Base-by-base conservation (phyloP, 1,140 invertebrate species). In the Nasonia giraulti region DNA sequence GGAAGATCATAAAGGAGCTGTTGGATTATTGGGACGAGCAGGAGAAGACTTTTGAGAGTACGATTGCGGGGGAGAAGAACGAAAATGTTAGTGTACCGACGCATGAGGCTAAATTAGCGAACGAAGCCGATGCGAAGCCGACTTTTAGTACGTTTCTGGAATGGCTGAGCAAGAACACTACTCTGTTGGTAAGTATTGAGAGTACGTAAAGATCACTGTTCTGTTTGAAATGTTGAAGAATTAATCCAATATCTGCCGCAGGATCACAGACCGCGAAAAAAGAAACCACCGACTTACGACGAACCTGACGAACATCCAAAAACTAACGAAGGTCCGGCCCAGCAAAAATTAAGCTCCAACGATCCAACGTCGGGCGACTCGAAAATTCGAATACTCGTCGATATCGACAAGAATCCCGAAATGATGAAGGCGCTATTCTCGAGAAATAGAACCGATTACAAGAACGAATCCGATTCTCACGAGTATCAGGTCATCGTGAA, bases 381-480 rank as follows among this genome's bases (percentile, higher is more conserved):
- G 11, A 78, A 80, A 69, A 50, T 86, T 33, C 85, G 82, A 8
- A 27, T 85, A 4, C 76, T 80, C 14, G 75, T 84, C 1, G 83
- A 87, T 31, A 75, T 85, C 1, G 82, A 86, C 14, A 86, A 86
- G 40, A 75, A 83, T 71, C 85, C 85, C 0, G 82, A 86, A 23
- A 8, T 83, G n/a, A 75, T 86, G 10, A 33, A 75, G 55, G 37
- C 11, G 0, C 23, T 82, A 27, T 68, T 83, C 7, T 44, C 50
- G 31, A 81, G 47, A 7, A 81, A 85, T 62, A 55, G n/a, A 17
- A 75, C 55, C 40, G 11, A 33, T 20, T 10, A 78, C 17, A 69
- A 27, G n/a, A 74, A 44, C 44, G 10, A 40, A 7, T 37, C 40
- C 1, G 33, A 66, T 44, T 1, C 14, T 7, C 31, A 23, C 6